A percentile compares a stretch with the other conserved stretches of the same genome.
Evolutionary conservation across 2,888 invertebrate genomes (phyloP).

Genomic region (Luperina testacea): DNA sequence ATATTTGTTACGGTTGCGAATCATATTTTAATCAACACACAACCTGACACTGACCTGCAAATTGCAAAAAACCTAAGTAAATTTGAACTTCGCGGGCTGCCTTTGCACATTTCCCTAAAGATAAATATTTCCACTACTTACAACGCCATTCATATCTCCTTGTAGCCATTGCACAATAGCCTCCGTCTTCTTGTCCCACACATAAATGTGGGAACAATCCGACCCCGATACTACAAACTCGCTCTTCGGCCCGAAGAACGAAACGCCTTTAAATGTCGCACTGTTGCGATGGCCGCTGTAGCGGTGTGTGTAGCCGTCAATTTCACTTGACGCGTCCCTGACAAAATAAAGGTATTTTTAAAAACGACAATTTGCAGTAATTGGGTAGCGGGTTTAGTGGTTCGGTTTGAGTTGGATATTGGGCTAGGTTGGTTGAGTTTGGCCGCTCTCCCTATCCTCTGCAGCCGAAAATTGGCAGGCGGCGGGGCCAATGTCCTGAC

Average conservation of each 20-base stretch:
- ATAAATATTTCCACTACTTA: slow-evolving; percentile 83
- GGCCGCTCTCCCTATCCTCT: too few species aligned
- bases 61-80: not conserved
- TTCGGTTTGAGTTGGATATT: too few species aligned
- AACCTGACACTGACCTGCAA: too few species aligned
- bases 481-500: too few species aligned
- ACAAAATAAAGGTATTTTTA: not conserved
- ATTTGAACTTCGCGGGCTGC: not conserved
- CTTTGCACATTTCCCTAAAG: not conserved
- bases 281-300: slow-evolving; percentile 92
- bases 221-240: slow-evolving; percentile 98
- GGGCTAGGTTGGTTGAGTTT: too few species aligned
- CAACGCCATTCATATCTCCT: slow-evolving; percentile 95
- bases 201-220: slow-evolving; percentile 96
- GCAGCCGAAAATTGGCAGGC: too few species aligned
- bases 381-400: too few species aligned
- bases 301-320: slow-evolving; percentile 88
- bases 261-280: slow-evolving; percentile 96
- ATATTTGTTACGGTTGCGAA: too few species aligned
- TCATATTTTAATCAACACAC: too few species aligned
- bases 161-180: slow-evolving; percentile 96
- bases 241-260: slow-evolving; percentile 97
- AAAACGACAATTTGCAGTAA: not conserved
- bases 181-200: slow-evolving; percentile 97
- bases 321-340: slow-evolving; percentile 74